Evolutionary conservation across 2,888 invertebrate species (phyloP), one percentile per base, ranked within the genome.

Genomic region (Euphydryas editha): DNA sequence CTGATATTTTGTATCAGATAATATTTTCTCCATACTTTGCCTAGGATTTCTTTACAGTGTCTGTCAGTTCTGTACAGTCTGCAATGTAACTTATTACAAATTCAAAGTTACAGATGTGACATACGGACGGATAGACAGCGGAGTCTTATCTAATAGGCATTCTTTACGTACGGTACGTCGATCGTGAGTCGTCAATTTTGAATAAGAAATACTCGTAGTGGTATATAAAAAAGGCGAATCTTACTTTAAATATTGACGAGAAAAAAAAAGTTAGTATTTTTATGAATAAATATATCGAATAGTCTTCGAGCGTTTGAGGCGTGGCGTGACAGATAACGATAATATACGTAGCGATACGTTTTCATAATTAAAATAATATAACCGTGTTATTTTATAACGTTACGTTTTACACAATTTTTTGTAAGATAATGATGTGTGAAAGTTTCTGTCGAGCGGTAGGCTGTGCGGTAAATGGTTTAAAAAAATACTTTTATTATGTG

Each of bases 261-360:
- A 15, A 42, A 42, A 42, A n/a, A n/a, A 8, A 37, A 2, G 37
- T 37, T 8, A 37, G 37, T 24, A 24, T 42, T 13, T n/a, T 15
- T 1, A 42, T 42, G 18, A 60, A 54, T 49, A 49, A 51, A 44
- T 44, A 36, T 59, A 63, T 24, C 59, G 59, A 59, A n/a, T n/a
- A 47, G 54, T 36, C 59, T 67, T 63, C 71, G 69, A 69, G 69
- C 47, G 39, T 55, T 59, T 59, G 42, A 21, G 39, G 62, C 62
- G 62, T 67, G n/a, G 65, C 71, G 71, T 71, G 71, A 63, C 57
- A 58, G 67, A 71, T 59, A 67, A 65, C 63, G 62, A 60, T 65
- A 59, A 44, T 59, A 56, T 57, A 44, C 20, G 18, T 58, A 54
- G 24, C 47, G 11, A 57, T 63, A 60, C 49, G 49, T 59, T 67